Evolutionary conservation across 2,797 vertebrate genomes (phyloP).

Genomic region (Prunella strophiata): DNA sequence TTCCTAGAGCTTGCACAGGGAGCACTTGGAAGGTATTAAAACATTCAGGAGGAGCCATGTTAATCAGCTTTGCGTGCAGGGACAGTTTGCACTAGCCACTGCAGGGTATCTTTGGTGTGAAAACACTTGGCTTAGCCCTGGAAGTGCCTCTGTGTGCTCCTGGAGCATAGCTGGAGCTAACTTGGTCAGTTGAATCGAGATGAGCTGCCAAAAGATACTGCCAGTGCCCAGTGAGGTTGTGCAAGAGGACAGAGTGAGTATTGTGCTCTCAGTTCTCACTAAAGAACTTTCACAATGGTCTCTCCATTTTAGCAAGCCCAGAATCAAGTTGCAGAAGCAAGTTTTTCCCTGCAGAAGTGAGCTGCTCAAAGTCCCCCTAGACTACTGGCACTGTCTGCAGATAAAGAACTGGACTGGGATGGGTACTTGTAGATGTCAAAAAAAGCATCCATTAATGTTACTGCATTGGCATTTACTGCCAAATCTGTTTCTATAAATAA

Average conservation of each 20-base stretch:
- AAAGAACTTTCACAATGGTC: not conserved
- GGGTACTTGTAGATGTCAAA: not conserved
- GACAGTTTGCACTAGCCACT: not conserved
- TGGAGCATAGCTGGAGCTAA: not conserved
- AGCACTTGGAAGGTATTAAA: not conserved
- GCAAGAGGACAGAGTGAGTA: not conserved
- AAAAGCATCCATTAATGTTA: constrained; percentile 14
- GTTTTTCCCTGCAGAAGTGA: not conserved
- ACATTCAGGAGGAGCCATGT: not conserved
- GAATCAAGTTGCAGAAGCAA: not conserved
- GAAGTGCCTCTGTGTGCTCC: not conserved
- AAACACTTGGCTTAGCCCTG: not conserved
- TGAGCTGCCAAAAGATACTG: not conserved
- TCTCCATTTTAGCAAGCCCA: not conserved
- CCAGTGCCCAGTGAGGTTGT: not conserved
- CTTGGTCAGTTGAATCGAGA: not conserved
- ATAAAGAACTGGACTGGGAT: not conserved
- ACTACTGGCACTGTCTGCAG: not conserved
- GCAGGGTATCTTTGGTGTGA: not conserved
- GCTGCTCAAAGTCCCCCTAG: not conserved
- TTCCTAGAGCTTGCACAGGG: not conserved
- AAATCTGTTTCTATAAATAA: constrained; percentile 30
- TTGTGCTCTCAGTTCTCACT: not conserved
- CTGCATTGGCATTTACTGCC: not conserved
- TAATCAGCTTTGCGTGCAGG: not conserved